Base-by-base conservation (phyloP, 2,113 vertebrate species). In the Camelus dromedarius region DNA sequence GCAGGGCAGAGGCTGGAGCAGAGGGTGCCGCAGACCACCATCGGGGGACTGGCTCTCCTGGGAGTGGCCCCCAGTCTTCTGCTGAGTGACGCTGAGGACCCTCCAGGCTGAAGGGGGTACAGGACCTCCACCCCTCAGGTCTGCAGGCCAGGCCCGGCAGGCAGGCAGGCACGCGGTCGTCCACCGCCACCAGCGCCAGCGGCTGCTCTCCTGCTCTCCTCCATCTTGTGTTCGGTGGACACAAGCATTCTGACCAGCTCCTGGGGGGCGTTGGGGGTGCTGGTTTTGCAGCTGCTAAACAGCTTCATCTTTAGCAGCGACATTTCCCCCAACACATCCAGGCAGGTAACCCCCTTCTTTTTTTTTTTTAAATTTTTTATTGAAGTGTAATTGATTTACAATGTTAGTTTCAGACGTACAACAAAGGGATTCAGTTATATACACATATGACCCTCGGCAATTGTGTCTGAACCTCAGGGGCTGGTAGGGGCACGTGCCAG, bases 211-310 rank as follows among this genome's bases (percentile, higher is more conserved):
- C 0, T 99, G n/a, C 99, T 97, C 96, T 99, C 99, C 97, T 99
- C 99, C 19, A 99, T 99, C 97, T 99, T 99, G 98, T 99, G 99
- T 96, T 99, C 99, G 0, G 99, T 99, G 97, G 98, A 98, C 69
- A 99, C 99, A 77, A 99, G 99, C 99, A 99, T 99, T 98, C 99
- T 99, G 2, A 99, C 99, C 99, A 99, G 99, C 98, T 99, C 99
- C 98, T 99, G 99, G 77, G 99, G 99, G 83, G 99, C 98, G 93
- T 99, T 99, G 35, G 99, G 92, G 1, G 99, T 99, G 19, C 99
- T 99, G 4, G 98, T 99, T 98, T 99, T 99, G 70, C 99, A 99
- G 64, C 99, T 99, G 84, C 99, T 99, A 54, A 99, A 99, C 3
- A 99, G 99, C 83, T 99, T 99, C 93, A 99, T 96, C 70, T 99